A percentile compares a stretch with the other conserved stretches of the same genome.
phyloP scores from a whole-genome alignment of 2,888 invertebrate genomes.

The Hoplodrina ambigua region DNA sequence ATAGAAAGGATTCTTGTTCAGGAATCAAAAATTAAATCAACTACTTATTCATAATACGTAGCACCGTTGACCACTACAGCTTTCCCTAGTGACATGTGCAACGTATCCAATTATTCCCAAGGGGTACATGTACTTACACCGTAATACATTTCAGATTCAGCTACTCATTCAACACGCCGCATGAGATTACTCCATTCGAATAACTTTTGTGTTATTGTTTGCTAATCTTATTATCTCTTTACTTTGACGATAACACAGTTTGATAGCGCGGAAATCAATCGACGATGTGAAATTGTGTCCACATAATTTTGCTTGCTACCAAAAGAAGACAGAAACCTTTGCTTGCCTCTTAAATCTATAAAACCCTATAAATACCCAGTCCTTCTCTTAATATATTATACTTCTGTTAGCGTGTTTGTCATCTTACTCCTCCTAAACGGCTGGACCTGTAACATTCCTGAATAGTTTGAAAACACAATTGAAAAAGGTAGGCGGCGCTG shows the following conservation, averaged over 20 bases:
- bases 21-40: slow-evolving; percentile 9
- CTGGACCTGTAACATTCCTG: no score
- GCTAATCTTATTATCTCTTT: slow-evolving; percentile 32
- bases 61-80: background rate
- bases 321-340: background rate
- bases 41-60: background rate
- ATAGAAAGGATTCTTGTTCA: slow-evolving; percentile 18
- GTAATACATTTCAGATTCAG: background rate
- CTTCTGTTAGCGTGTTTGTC: no score
- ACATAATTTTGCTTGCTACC: background rate
- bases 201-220: slow-evolving; percentile 9
- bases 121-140: background rate
- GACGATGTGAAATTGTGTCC: background rate
- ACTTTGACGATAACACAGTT: slow-evolving; percentile 39
- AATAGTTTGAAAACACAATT: no score
- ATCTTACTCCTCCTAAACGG: no score
- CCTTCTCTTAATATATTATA: no score
- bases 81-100: background rate
- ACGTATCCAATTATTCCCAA: slow-evolving; percentile 1
- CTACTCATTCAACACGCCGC: background rate
- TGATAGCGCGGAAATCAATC: slow-evolving; percentile 28
- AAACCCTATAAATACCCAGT: no score
- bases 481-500: no score
- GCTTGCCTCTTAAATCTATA: background rate
- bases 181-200: background rate